These are phyloP conservation scores for Eucriotettix oculatus DNA, from an alignment of 2,888 invertebrate species.

Conservation along the genomic window DNA sequence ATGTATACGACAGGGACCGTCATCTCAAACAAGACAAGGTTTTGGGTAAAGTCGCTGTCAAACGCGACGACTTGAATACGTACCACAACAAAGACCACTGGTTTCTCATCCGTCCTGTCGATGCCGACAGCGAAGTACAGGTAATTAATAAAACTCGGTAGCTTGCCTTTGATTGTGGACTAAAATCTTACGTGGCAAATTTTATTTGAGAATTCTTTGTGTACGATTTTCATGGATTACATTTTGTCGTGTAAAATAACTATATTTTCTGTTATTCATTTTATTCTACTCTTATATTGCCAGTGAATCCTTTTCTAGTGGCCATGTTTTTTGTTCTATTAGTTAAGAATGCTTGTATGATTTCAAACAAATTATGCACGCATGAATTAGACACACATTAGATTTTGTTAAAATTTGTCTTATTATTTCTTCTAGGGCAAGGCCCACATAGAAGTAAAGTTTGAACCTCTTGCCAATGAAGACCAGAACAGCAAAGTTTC, in stretches of 20 bases:
- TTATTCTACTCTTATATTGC: no score
- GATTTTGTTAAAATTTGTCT: no score
- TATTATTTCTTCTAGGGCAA: conserved; percentile 32
- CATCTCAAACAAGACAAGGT: conserved; percentile 72
- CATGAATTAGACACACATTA: no score
- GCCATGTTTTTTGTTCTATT: not conserved
- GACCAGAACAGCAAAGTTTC: conserved; percentile 27
- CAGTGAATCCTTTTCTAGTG: no score
- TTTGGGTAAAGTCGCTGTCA: conserved; percentile 72
- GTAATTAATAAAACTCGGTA: conserved; percentile 19
- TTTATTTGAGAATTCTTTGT: no score
- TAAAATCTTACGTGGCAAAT: no score
- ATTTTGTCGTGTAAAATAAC: no score
- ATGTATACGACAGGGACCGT: conserved; percentile 73
- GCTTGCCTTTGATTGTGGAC: no score
- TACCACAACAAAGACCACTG: conserved; percentile 88
- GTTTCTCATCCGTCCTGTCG: conserved; percentile 72
- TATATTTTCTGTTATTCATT: no score
- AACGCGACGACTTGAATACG: conserved; percentile 67
- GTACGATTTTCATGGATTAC: no score
- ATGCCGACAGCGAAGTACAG: conserved; percentile 82
- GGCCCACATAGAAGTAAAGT: conserved; percentile 64
- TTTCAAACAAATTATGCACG: no score
- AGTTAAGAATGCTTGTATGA: not conserved
- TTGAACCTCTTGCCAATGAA: conserved; percentile 40